phyloP scores from a whole-genome alignment of 2,888 invertebrate species.

The Cephus spinipes region DNA sequence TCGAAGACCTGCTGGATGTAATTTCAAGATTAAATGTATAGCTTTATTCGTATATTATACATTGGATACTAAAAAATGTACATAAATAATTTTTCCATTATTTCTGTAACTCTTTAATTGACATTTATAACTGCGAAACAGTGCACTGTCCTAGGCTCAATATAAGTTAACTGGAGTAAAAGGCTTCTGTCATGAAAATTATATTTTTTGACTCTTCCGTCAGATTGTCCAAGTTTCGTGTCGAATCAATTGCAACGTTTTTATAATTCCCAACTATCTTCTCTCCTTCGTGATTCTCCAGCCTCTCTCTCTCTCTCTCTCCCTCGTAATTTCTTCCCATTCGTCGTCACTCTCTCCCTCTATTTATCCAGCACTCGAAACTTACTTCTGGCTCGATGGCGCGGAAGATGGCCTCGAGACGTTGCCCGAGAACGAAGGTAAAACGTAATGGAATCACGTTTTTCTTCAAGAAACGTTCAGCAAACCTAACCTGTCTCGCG shows the following conservation, averaged over 20 bases:
- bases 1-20: not conserved
- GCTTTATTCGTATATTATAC: not conserved
- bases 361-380: not conserved
- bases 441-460: not conserved
- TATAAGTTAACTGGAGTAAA: not conserved
- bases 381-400: not conserved
- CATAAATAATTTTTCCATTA: not conserved
- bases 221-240: not conserved
- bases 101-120: not conserved
- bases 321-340: not conserved
- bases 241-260: not conserved
- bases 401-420: not conserved
- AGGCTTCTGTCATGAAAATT: not conserved
- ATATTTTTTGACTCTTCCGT: not conserved
- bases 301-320: not conserved
- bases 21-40: not conserved
- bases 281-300: not conserved
- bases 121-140: not conserved
- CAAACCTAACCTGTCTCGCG: not conserved
- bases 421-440: not conserved
- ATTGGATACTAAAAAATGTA: too few species aligned
- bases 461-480: not conserved
- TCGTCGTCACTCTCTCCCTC: not conserved
- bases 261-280: not conserved
- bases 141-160: not conserved